Conservation (phyloP, 2,797 vertebrate genomes). For the Lutjanus argentimaculatus region DNA sequence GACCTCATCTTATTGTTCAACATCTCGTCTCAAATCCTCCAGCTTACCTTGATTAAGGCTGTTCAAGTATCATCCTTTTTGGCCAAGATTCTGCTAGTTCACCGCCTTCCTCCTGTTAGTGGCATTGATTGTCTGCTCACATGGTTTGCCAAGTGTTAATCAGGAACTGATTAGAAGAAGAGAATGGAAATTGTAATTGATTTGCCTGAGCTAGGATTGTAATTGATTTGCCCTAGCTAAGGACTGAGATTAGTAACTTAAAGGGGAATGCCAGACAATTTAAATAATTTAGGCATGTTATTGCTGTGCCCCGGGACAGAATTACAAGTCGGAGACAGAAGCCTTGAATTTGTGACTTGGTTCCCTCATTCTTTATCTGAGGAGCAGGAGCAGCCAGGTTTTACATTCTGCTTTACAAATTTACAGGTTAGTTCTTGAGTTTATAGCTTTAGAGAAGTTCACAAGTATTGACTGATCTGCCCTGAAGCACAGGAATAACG, state of each 20-base stretch:
- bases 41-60: conserved; percentile 32
- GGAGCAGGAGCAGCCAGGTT: neutral
- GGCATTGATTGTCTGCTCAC: conserved; percentile 67
- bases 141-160: conserved; percentile 70
- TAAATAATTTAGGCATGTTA: conserved; percentile 60
- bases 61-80: conserved; percentile 16
- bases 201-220: conserved; percentile 55
- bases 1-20: conserved; percentile 23
- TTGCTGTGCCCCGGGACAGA: conserved; percentile 39
- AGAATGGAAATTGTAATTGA: conserved; percentile 67
- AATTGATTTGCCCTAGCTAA: conserved; percentile 65
- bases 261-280: conserved; percentile 43
- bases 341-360: conserved; percentile 39
- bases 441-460: conserved; percentile 27
- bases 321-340: conserved; percentile 48
- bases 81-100: conserved; percentile 14
- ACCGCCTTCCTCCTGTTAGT: conserved; percentile 16
- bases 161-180: conserved; percentile 73
- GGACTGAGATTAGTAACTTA: conserved; percentile 61
- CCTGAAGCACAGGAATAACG: conserved; percentile 46
- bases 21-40: conserved; percentile 6
- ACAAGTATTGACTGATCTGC: conserved; percentile 46
- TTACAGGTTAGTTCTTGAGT: conserved; percentile 24
- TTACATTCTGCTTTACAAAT: conserved; percentile 35
- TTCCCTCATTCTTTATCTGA: conserved; percentile 41